Evolutionary conservation across 2,113 vertebrate genomes (phyloP), one percentile per base, ranked within the genome.

Genomic region (Strix aluco): DNA sequence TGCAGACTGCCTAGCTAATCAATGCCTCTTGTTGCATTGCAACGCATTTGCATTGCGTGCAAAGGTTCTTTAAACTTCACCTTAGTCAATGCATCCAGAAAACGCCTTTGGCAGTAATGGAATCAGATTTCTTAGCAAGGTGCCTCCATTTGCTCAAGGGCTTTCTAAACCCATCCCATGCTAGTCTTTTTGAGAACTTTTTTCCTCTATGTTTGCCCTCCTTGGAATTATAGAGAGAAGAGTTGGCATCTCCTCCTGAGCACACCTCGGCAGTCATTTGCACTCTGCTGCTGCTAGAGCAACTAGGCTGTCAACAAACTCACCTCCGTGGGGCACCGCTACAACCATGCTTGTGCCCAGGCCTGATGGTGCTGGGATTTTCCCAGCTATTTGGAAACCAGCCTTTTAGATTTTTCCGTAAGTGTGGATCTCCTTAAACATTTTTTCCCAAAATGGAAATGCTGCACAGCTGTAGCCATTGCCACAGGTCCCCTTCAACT

Each of bases 291-390:
- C 54, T 63, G 44, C 40, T 51, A 27, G 8, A 67, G 47, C 51
- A 62, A 27, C 15, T 6, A 20, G 7, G 20, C 32, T n/a, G 22
- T 13, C 49, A 51, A 20, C 29, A 40, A 52, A n/a, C 22, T 47
- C 62, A 38, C 38, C 38, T 46, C 51, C 5, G 0, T 0, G 49
- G 26, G 77, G 44, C 59, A 77, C 51, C 1, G 0, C n/a, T 27
- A 69, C 15, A 29, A 30, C 61, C 55, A 19, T 0, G 8, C 51
- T 32, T 44, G 13, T 88, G 70, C 59, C n/a, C 61, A 22, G 47
- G 13, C 66, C 57, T 6, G 22, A 67, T 16, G 12, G 7, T 30
- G 34, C 84, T 73, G 49, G 29, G 10, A 32, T 54, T 78, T 52
- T n/a, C 32, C 40, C 51, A 65, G 55, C 23, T 63, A 44, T 6